Evolutionary conservation across 2,113 vertebrate genomes (phyloP).

Genomic region (Sebastes schlegelii): DNA sequence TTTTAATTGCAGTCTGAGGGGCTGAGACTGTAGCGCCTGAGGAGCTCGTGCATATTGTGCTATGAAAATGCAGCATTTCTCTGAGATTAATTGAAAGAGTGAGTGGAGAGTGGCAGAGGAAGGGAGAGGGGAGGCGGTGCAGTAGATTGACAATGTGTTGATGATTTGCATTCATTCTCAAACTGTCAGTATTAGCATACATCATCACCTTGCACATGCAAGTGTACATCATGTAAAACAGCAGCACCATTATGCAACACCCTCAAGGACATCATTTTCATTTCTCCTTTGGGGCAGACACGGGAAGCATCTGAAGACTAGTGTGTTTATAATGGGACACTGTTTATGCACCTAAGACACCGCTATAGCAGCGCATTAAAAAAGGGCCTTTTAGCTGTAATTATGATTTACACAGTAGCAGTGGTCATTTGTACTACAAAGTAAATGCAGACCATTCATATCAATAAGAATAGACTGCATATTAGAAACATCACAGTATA

Average conservation of each 20-base stretch:
- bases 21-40: neutral
- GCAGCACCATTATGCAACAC: neutral
- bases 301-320: neutral
- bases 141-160: neutral
- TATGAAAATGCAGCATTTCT: neutral
- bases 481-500: neutral
- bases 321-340: neutral
- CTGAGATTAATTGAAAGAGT: neutral
- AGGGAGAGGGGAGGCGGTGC: neutral
- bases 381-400: neutral
- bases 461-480: neutral
- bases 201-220: too few relatives aligned
- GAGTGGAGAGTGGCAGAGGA: neutral
- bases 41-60: neutral
- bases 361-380: neutral
- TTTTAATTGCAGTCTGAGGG: neutral
- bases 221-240: slow-evolving; percentile 12
- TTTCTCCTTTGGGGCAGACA: neutral
- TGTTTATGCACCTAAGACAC: neutral
- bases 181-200: neutral
- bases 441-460: neutral
- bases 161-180: slow-evolving; percentile 20
- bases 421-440: neutral
- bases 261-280: slow-evolving; percentile 4
- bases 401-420: neutral